phyloP scores from a whole-genome alignment of 2,113 vertebrate species.

The Seriola rivoliana region DNA sequence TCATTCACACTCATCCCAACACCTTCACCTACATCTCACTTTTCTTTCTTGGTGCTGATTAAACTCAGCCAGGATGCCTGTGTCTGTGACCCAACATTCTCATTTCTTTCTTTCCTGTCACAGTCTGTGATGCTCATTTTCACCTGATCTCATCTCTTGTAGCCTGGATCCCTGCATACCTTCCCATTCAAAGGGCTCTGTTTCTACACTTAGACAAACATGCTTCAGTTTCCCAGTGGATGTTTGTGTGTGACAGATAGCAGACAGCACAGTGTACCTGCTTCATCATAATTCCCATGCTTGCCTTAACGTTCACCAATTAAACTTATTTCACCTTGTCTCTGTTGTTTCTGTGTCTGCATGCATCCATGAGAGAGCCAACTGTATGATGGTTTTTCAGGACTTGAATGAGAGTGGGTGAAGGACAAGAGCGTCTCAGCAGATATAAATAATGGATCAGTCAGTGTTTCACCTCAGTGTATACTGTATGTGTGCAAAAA shows the following conservation, averaged over 20 bases:
- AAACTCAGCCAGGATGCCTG: not conserved
- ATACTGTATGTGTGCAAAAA: not conserved
- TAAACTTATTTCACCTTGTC: slow-evolving; percentile 24
- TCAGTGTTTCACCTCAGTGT: slow-evolving; percentile 4
- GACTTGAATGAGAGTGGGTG: slow-evolving; percentile 11
- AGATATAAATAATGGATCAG: slow-evolving; percentile 45
- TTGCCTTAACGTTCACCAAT: slow-evolving; percentile 19
- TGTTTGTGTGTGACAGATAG: slow-evolving; percentile 27
- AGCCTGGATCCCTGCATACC: not conserved
- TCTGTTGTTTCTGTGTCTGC: slow-evolving; percentile 17
- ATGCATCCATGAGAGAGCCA: not conserved
- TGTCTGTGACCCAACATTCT: slow-evolving; percentile 21
- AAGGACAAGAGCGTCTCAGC: slow-evolving; percentile 20
- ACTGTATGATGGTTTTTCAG: not conserved
- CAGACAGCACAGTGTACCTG: not conserved
- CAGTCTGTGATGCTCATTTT: slow-evolving; percentile 27
- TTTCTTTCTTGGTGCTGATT: slow-evolving; percentile 17
- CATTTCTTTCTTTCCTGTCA: slow-evolving; percentile 24
- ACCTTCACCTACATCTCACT: slow-evolving; percentile 19
- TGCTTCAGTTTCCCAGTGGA: not conserved
- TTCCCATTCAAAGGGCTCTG: slow-evolving; percentile 1
- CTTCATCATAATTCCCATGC: slow-evolving; percentile 1
- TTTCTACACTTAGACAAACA: not conserved
- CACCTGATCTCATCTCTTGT: slow-evolving; percentile 34
- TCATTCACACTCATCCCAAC: slow-evolving; percentile 15